Percentiles rank a stretch among this genome's conserved stretches.
Evolutionary conservation across 1,140 invertebrate species (phyloP).

Genomic region (Achatina immaculata): DNA sequence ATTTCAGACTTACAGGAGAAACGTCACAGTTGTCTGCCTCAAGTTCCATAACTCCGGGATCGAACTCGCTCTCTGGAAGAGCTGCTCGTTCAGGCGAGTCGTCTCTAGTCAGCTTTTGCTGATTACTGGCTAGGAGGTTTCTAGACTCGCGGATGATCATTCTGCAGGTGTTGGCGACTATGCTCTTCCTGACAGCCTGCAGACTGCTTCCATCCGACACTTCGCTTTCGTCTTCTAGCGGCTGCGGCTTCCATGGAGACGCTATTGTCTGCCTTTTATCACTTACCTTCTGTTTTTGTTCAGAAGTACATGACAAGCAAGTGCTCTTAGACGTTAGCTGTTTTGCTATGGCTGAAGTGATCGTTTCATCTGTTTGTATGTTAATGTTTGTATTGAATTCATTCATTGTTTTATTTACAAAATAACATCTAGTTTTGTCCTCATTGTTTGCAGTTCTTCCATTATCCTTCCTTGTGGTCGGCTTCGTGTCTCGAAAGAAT

Average conservation of each 20-base stretch:
- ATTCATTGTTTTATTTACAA: background rate
- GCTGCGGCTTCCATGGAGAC: background rate
- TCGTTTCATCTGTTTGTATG: background rate
- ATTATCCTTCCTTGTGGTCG: background rate
- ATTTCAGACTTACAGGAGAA: no score
- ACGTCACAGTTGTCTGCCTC: no score
- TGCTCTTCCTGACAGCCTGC: background rate
- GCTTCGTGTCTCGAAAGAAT: background rate
- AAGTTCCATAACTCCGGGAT: no score
- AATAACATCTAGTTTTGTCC: background rate
- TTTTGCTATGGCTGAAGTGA: background rate
- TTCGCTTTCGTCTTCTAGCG: constrained; percentile 10
- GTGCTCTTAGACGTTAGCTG: background rate
- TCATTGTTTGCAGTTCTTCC: background rate
- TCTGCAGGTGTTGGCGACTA: background rate
- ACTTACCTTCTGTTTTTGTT: background rate
- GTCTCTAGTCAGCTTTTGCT: background rate
- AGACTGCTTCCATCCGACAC: constrained; percentile 3
- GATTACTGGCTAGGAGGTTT: background rate
- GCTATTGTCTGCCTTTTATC: background rate
- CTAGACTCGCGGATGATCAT: constrained; percentile 13
- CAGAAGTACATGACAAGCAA: background rate
- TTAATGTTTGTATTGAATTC: background rate
- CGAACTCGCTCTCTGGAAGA: background rate
- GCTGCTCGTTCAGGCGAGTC: background rate